A percentile compares a stretch with the other conserved stretches of the same genome.
These are phyloP conservation scores for Latrodectus geometricus DNA, from an alignment of 1,140 invertebrate genomes.

Conservation along the genomic window DNA sequence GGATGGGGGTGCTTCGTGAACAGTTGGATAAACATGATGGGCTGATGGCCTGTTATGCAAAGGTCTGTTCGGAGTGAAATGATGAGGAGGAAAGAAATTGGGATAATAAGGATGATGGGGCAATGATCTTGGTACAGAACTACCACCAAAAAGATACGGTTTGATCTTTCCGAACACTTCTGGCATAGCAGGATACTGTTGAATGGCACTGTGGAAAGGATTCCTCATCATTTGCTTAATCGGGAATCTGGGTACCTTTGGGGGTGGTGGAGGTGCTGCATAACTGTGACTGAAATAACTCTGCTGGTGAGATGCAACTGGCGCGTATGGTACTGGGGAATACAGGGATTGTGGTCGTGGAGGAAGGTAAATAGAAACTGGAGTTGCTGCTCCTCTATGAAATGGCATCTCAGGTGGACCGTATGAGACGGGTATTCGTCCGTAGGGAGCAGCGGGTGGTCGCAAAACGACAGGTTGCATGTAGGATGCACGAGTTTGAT, in stretches of 20 bases:
- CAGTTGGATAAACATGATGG: constrained; percentile 1
- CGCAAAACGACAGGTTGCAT: background rate
- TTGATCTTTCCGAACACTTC: constrained; percentile 44
- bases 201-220: constrained; percentile 8
- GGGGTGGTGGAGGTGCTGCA: background rate
- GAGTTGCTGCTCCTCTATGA: background rate
- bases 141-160: constrained; percentile 38
- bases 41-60: constrained; percentile 30
- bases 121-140: constrained; percentile 11
- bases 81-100: constrained; percentile 34
- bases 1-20: background rate
- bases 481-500: constrained; percentile 12
- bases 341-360: constrained; percentile 30
- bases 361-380: background rate
- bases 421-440: background rate
- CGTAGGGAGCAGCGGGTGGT: background rate
- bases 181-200: constrained; percentile 12
- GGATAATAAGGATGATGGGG: constrained; percentile 51
- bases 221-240: constrained; percentile 20
- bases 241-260: constrained; percentile 27
- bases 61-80: constrained; percentile 39
- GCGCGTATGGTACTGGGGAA: background rate
- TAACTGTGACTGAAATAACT: background rate
- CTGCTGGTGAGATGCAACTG: constrained; percentile 32
- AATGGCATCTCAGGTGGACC: background rate